These are phyloP conservation scores for Cosmopolites sordidus DNA, from an alignment of 2,888 invertebrate species.

Conservation along the genomic window DNA sequence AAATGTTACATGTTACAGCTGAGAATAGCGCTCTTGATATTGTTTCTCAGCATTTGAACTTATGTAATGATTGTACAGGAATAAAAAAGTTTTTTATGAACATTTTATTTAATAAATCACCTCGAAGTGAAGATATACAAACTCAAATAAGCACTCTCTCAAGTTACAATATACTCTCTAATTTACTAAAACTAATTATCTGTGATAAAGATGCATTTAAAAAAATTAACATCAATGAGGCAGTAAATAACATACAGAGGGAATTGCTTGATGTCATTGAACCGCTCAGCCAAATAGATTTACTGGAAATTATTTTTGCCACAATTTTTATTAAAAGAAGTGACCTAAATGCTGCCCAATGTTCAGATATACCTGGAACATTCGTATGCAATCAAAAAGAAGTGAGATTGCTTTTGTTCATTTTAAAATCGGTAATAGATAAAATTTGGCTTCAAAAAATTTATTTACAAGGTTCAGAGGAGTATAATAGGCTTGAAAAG, in stretches of 20 bases:
- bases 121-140: conserved; percentile 14
- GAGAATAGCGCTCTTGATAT: conserved; percentile 33
- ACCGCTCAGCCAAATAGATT: conserved; percentile 51
- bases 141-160: conserved; percentile 11
- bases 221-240: conserved; percentile 14
- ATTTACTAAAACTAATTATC: conserved; percentile 25
- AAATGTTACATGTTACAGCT: conserved; percentile 29
- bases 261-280: conserved; percentile 29
- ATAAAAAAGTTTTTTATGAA: conserved; percentile 4
- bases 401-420: conserved; percentile 56
- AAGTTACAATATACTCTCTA: conserved; percentile 26
- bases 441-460: conserved; percentile 48
- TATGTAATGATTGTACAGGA: conserved; percentile 30
- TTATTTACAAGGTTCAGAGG: conserved; percentile 42
- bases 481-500: conserved; percentile 39
- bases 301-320: conserved; percentile 69
- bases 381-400: conserved; percentile 60
- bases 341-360: conserved; percentile 11
- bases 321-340: conserved; percentile 48
- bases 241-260: conserved; percentile 23
- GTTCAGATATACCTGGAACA: conserved; percentile 33
- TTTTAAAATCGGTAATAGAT: conserved; percentile 55
- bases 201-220: conserved; percentile 13
- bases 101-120: not conserved
- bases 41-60: conserved; percentile 33